phyloP scores from a whole-genome alignment of 2,888 invertebrate species.

The Trilocha varians region DNA sequence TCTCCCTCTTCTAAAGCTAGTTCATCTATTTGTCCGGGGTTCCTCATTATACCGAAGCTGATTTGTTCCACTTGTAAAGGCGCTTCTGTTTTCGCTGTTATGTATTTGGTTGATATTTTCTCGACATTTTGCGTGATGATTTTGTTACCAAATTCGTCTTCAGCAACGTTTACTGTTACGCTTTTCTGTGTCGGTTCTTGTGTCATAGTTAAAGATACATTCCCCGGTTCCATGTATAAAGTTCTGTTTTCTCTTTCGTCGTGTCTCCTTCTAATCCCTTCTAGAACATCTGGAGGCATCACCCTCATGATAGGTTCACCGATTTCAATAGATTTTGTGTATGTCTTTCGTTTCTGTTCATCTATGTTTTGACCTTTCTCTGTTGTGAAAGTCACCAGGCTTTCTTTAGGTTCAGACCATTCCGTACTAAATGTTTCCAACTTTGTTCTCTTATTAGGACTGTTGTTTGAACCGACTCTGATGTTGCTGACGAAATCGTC shows the following conservation, averaged over 20 bases:
- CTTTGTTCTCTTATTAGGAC: slow-evolving; percentile 41
- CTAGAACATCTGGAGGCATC: slow-evolving; percentile 60
- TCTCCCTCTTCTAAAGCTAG: slow-evolving; percentile 57
- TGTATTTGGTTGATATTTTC: slow-evolving; percentile 55
- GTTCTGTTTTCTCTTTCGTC: slow-evolving; percentile 53
- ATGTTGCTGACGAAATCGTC: slow-evolving; percentile 68
- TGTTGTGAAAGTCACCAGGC: slow-evolving; percentile 58
- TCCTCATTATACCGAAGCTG: slow-evolving; percentile 59
- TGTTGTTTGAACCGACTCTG: slow-evolving; percentile 62
- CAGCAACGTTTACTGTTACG: slow-evolving; percentile 63
- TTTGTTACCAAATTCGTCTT: slow-evolving; percentile 67
- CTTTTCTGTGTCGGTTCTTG: slow-evolving; percentile 66
- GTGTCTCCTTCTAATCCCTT: slow-evolving; percentile 48
- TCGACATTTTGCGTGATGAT: slow-evolving; percentile 65
- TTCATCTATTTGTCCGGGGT: slow-evolving; percentile 47
- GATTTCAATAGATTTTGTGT: slow-evolving; percentile 68
- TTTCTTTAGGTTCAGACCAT: slow-evolving; percentile 50
- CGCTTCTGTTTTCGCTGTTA: slow-evolving; percentile 51
- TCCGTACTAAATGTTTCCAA: slow-evolving; percentile 40
- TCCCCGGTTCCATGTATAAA: slow-evolving; percentile 62
- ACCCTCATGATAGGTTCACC: slow-evolving; percentile 51
- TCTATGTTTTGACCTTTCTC: slow-evolving; percentile 48
- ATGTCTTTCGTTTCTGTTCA: slow-evolving; percentile 44
- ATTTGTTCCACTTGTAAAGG: slow-evolving; percentile 66
- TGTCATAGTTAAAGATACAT: slow-evolving; percentile 58